Percentiles rank a stretch among this genome's conserved stretches.
Conservation (phyloP, 2,113 vertebrate genomes). For the Poecilia latipinna region DNA sequence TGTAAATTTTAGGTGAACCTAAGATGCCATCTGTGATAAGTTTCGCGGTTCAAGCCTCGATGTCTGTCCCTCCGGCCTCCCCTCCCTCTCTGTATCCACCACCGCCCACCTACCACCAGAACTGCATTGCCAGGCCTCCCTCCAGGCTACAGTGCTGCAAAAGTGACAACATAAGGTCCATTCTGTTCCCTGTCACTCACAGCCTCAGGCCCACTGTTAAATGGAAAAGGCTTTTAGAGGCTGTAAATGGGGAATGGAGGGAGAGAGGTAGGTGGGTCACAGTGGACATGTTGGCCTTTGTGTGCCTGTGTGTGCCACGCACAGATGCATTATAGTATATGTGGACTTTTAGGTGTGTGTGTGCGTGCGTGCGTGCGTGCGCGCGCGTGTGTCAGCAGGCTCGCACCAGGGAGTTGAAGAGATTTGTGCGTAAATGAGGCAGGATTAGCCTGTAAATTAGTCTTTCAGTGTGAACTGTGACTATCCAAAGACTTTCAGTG, state of each 20-base stretch:
- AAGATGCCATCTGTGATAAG: conserved; percentile 49
- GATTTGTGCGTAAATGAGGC: conserved; percentile 25
- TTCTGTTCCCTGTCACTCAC: conserved; percentile 81
- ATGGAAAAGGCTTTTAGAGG: conserved; percentile 80
- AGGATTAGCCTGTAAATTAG: conserved; percentile 45
- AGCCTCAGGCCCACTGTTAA: conserved; percentile 74
- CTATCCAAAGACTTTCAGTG: conserved; percentile 13
- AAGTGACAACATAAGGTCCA: conserved; percentile 80
- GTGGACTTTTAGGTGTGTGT: conserved; percentile 7
- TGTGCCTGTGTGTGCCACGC: conserved; percentile 13
- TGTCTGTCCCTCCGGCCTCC: background rate
- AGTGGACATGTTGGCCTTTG: conserved; percentile 45
- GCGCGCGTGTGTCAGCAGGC: background rate
- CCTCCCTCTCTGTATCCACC: conserved; percentile 17
- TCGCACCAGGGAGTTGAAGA: conserved; percentile 34
- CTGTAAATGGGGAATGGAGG: conserved; percentile 68
- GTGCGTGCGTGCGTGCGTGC: background rate
- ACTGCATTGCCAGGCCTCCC: conserved; percentile 74
- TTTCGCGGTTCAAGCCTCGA: conserved; percentile 38
- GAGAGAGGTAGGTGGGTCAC: conserved; percentile 60
- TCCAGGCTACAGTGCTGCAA: conserved; percentile 68
- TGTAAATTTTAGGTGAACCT: conserved; percentile 43
- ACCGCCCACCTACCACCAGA: conserved; percentile 42
- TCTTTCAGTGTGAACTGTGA: conserved; percentile 22
- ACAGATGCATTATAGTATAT: background rate